These are phyloP conservation scores for Sprattus sprattus DNA, from an alignment of 2,113 vertebrate genomes.

Conservation along the genomic window DNA sequence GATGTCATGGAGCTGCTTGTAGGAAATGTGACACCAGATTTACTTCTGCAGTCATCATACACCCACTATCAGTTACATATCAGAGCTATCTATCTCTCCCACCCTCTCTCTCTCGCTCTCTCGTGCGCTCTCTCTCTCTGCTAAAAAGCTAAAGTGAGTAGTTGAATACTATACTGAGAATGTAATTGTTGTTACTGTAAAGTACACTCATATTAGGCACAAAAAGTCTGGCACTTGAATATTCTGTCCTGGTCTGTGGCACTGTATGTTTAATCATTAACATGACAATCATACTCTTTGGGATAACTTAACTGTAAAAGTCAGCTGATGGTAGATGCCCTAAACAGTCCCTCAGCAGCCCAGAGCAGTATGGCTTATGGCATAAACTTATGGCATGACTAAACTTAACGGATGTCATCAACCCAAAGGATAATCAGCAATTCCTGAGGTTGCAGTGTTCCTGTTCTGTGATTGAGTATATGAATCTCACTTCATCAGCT, in stretches of 20 bases:
- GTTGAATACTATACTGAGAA: no score
- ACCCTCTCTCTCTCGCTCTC: not conserved
- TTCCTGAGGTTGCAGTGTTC: not conserved
- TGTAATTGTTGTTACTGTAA: not conserved
- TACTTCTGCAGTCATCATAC: not conserved
- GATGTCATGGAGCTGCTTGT: not conserved
- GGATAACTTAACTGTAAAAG: slow-evolving; percentile 37
- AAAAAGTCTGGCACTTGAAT: not conserved
- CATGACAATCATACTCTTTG: slow-evolving; percentile 53
- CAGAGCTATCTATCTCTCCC: not conserved
- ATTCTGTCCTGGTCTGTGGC: slow-evolving; percentile 24
- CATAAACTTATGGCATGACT: not conserved
- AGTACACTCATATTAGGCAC: slow-evolving; percentile 19
- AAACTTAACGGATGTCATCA: not conserved
- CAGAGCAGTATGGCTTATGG: no score
- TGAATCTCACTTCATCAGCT: not conserved
- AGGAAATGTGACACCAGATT: not conserved
- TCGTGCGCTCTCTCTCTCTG: not conserved
- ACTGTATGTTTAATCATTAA: slow-evolving; percentile 44
- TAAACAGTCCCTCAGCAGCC: slow-evolving; percentile 17
- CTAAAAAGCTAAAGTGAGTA: not conserved
- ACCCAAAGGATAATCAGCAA: not conserved
- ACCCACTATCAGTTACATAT: not conserved
- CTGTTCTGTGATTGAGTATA: not conserved
- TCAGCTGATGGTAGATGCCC: slow-evolving; percentile 1